A percentile compares a stretch with the other conserved stretches of the same genome.
phyloP scores from a whole-genome alignment of 2,888 invertebrate genomes.

The Spilosoma lubricipeda region DNA sequence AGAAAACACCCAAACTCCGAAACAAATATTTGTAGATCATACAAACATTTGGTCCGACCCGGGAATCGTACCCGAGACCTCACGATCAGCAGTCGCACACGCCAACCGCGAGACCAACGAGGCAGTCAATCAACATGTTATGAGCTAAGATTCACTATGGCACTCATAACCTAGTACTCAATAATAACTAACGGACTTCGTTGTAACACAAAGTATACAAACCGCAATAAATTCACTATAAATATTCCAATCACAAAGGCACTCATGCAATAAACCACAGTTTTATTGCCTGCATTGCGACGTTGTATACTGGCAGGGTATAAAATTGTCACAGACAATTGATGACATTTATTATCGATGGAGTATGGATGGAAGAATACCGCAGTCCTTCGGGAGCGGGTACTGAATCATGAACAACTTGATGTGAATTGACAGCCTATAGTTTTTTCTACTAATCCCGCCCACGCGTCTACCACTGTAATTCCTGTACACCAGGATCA shows the following conservation, averaged over 20 bases:
- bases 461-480: too few species aligned
- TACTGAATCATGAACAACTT: conserved; percentile 19
- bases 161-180: neutral
- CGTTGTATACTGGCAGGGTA: conserved; percentile 7
- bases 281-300: conserved; percentile 19
- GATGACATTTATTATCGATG: conserved; percentile 32
- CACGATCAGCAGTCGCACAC: too few species aligned
- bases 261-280: conserved; percentile 16
- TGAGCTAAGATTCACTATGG: neutral
- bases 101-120: too few species aligned
- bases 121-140: neutral
- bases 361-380: conserved; percentile 13
- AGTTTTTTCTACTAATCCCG: neutral
- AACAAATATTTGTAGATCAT: too few species aligned
- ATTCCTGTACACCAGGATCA: too few species aligned
- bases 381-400: conserved; percentile 31
- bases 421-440: conserved; percentile 34
- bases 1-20: too few species aligned
- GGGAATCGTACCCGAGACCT: too few species aligned
- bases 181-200: neutral
- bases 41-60: too few species aligned
- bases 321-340: conserved; percentile 34
- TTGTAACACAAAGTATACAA: neutral
- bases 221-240: conserved; percentile 5
- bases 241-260: conserved; percentile 20